Evolutionary conservation across 2,888 invertebrate species (phyloP).

Genomic region (Troides oblongomaculatus): DNA sequence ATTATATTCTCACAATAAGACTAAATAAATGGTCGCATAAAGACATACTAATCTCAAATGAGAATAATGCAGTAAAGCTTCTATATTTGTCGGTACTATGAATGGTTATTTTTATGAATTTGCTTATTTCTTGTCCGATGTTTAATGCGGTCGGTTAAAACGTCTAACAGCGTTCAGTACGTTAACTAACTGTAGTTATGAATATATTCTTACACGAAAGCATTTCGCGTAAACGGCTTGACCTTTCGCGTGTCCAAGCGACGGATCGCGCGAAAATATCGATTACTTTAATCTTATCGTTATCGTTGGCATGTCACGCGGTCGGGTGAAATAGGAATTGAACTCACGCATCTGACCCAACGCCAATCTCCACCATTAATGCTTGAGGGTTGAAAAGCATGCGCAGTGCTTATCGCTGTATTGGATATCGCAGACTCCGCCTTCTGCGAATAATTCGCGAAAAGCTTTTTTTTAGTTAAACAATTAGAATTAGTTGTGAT

Average conservation of each 20-base stretch:
- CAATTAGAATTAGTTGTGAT: too few relatives aligned
- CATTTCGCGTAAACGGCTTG: constrained; percentile 36
- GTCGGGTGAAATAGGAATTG: constrained; percentile 55
- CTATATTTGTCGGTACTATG: too few relatives aligned
- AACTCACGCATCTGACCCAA: constrained; percentile 51
- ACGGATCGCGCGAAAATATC: constrained; percentile 73
- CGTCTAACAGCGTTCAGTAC: not conserved
- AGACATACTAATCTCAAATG: too few relatives aligned
- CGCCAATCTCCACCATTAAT: constrained; percentile 25
- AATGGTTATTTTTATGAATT: too few relatives aligned
- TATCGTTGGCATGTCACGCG: constrained; percentile 62
- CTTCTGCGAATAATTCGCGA: constrained; percentile 52
- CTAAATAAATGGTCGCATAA: too few relatives aligned
- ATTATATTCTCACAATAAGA: too few relatives aligned
- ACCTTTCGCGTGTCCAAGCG: constrained; percentile 70
- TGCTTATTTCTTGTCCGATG: too few relatives aligned
- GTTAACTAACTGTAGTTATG: not conserved
- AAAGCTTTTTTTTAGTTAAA: constrained; percentile 25
- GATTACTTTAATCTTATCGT: constrained; percentile 53
- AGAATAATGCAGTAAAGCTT: too few relatives aligned
- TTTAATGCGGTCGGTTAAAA: too few relatives aligned
- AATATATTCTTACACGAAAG: not conserved
- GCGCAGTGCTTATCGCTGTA: constrained; percentile 56
- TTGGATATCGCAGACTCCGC: constrained; percentile 70
- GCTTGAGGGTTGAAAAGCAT: constrained; percentile 51